Conservation (phyloP, 2,113 vertebrate genomes). For the Cairina moschata region DNA sequence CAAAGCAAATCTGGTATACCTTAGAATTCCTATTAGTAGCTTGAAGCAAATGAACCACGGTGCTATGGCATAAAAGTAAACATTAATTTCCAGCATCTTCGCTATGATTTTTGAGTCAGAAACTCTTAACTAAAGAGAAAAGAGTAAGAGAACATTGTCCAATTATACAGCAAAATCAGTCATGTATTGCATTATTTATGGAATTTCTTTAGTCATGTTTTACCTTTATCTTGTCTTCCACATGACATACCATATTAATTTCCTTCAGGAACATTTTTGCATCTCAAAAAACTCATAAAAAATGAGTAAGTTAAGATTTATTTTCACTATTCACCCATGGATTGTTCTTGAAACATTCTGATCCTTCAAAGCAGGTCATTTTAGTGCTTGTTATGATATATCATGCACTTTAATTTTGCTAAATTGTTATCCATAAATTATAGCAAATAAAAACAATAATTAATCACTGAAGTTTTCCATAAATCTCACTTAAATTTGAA, state of each 20-base stretch:
- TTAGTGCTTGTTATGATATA: neutral
- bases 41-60: neutral
- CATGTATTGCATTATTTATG: neutral
- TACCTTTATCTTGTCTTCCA: neutral
- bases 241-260: neutral
- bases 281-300: neutral
- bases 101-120: neutral
- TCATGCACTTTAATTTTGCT: neutral
- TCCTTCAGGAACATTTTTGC: neutral
- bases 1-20: neutral
- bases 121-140: neutral
- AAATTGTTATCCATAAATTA: neutral
- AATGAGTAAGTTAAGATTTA: neutral
- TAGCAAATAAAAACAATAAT: neutral
- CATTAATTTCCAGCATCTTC: neutral
- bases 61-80: neutral
- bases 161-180: neutral
- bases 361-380: neutral
- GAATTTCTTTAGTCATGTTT: neutral
- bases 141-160: neutral
- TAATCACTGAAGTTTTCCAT: neutral
- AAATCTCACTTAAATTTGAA: neutral
- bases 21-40: neutral
- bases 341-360: neutral
- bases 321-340: neutral